phyloP scores from a whole-genome alignment of 2,797 vertebrate genomes.

The Hypotaenidia okinawae region DNA sequence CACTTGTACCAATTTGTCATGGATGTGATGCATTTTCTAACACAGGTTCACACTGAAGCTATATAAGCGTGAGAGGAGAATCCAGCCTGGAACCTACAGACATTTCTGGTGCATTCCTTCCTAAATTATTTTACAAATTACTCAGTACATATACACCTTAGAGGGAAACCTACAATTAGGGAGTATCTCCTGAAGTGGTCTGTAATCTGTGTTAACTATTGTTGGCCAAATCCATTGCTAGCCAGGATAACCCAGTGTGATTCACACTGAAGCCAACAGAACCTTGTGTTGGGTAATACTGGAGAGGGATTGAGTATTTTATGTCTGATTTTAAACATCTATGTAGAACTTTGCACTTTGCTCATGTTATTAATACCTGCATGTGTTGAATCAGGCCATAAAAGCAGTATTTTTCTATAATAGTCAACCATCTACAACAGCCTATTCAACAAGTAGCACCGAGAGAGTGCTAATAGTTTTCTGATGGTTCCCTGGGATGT shows the following conservation, averaged over 20 bases:
- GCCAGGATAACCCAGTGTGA: not conserved
- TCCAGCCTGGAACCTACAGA: not conserved
- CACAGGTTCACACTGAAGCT: not conserved
- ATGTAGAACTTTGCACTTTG: not conserved
- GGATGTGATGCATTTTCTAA: not conserved
- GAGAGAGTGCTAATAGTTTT: constrained; percentile 23
- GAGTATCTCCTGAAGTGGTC: not conserved
- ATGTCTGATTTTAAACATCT: not conserved
- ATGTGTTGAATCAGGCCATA: constrained; percentile 10
- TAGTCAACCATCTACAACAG: not conserved
- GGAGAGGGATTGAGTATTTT: not conserved
- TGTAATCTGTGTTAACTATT: not conserved
- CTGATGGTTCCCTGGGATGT: not conserved
- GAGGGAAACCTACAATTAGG: not conserved
- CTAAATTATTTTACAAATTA: not conserved
- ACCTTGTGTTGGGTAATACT: not conserved
- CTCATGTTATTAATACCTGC: not conserved
- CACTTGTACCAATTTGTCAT: not conserved
- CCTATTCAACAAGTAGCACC: constrained; percentile 6
- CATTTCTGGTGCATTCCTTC: not conserved
- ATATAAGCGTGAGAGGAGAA: not conserved
- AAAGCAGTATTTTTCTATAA: not conserved
- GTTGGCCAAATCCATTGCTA: not conserved
- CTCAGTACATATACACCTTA: not conserved
- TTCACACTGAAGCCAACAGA: not conserved